These are phyloP conservation scores for Sarcophaga bullata DNA, from an alignment of 1,140 invertebrate genomes.

Conservation along the genomic window DNA sequence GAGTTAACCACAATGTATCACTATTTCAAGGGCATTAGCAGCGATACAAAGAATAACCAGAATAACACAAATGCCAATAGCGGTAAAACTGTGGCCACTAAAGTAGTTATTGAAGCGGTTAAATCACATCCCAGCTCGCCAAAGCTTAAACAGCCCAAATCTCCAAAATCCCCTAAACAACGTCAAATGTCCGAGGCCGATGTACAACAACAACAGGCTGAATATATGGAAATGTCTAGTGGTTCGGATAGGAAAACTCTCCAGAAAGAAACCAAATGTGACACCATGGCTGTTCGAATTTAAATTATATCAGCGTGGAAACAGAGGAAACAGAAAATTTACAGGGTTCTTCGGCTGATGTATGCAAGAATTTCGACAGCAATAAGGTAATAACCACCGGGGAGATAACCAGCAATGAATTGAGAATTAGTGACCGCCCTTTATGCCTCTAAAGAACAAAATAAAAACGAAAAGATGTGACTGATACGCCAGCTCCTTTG, in stretches of 20 bases:
- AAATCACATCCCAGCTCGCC: conserved; percentile 47
- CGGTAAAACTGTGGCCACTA: conserved; percentile 37
- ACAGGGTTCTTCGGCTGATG: conserved; percentile 53
- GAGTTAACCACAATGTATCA: conserved; percentile 85
- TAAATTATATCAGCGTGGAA: conserved; percentile 64
- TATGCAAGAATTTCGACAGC: conserved; percentile 55
- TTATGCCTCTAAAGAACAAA: conserved; percentile 63
- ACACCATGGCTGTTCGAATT: conserved; percentile 63
- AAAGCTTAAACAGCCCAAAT: conserved; percentile 51
- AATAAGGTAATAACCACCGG: conserved; percentile 55
- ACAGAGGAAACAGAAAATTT: conserved; percentile 59
- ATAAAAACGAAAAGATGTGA: conserved; percentile 52
- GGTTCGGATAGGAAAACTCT: conserved; percentile 60
- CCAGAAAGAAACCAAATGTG: conserved; percentile 54
- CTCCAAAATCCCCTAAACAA: conserved; percentile 46
- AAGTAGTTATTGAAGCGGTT: conserved; percentile 55
- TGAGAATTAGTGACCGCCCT: conserved; percentile 63
- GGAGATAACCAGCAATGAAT: conserved; percentile 60
- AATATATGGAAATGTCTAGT: conserved; percentile 66
- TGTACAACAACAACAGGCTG: conserved; percentile 41
- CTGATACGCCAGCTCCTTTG: conserved; percentile 50
- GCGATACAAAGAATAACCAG: conserved; percentile 52
- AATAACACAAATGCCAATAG: conserved; percentile 5
- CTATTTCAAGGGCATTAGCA: conserved; percentile 82
- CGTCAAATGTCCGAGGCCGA: not conserved